Evolutionary conservation across 2,113 vertebrate species (phyloP), one percentile per base, ranked within the genome.

Genomic region (Ciconia stormi): DNA sequence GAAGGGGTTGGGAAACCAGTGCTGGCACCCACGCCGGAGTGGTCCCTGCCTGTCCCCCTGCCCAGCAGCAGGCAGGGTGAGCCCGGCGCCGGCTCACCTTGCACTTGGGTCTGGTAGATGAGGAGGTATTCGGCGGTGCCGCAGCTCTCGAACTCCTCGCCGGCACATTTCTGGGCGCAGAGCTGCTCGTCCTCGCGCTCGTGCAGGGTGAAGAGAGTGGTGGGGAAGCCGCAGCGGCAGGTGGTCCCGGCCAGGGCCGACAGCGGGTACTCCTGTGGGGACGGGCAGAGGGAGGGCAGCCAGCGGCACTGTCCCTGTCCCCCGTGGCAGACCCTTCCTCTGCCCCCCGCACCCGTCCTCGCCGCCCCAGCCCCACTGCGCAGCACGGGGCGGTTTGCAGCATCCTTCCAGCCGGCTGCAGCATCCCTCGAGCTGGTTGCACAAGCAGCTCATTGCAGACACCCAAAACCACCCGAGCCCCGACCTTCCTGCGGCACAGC

Each of bases 21-120:
- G 30, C 32, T 2, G 5, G 65, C 11, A 26, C 4, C 19, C 11
- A 1, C 0, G 1, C 20, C 0, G 7, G 38, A 19, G 38, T 0
- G 8, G 26, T 15, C 56, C 34, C 77, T 34, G 76, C 52, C 46
- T 5, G 4, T 13, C 26, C 29, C 70, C 71, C 40, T 22, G 15
- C 47, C 61, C 6, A 1, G 53, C 53, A 69, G 46, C 29, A 30
- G 8, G 13, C 15, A 0, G n/a, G 13, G 21, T 0, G 14, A 6
- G 21, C n/a, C 11, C 4, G 2, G 47, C 1, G 5, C 7, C n/a
- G 8, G 27, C 84, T 96, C 97, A 99, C 99, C 99, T 99, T 99
- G 99, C 80, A 99, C 99, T 96, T 99, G 99, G 0, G 99, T 99
- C 98, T 99, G 99, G 98, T 99, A 99, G 72, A 99, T 99, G 2